These are phyloP conservation scores for Gadopsis bispinosus DNA, from an alignment of 2,797 vertebrate genomes.

Conservation along the genomic window DNA sequence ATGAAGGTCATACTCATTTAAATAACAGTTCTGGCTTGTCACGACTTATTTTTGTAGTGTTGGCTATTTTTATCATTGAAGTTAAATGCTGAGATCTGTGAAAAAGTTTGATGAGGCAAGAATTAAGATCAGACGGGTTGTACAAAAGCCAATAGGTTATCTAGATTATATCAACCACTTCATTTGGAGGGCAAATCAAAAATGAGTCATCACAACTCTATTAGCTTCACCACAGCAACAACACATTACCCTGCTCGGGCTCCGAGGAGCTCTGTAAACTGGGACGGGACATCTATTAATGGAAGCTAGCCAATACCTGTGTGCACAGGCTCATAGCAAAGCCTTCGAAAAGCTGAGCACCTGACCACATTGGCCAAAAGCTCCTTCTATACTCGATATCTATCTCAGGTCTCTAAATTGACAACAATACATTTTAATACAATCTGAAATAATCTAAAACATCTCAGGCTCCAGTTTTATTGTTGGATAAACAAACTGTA, in stretches of 20 bases:
- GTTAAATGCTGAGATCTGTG: neutral
- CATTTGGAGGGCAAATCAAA: slow-evolving; percentile 1
- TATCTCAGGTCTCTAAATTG: neutral
- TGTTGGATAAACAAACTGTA: neutral
- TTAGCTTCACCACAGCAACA: slow-evolving; percentile 85
- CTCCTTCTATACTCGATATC: neutral
- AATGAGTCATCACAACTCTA: slow-evolving; percentile 83
- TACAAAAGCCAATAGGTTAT: neutral
- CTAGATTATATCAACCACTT: slow-evolving; percentile 14
- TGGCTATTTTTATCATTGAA: neutral
- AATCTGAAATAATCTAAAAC: neutral
- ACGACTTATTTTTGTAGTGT: neutral
- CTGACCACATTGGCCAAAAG: neutral
- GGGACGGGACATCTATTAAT: slow-evolving; percentile 25
- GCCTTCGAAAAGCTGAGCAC: neutral
- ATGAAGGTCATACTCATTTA: slow-evolving; percentile 17
- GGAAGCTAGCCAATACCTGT: slow-evolving; percentile 61
- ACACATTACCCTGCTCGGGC: slow-evolving; percentile 75
- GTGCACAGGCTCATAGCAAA: neutral
- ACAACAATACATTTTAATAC: neutral
- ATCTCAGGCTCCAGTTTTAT: neutral
- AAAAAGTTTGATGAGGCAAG: neutral
- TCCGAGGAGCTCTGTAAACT: slow-evolving; percentile 60
- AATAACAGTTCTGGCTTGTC: neutral
- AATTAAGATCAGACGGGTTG: neutral